These are phyloP conservation scores for Oreortyx pictus DNA, from an alignment of 2,797 vertebrate species.

Conservation along the genomic window DNA sequence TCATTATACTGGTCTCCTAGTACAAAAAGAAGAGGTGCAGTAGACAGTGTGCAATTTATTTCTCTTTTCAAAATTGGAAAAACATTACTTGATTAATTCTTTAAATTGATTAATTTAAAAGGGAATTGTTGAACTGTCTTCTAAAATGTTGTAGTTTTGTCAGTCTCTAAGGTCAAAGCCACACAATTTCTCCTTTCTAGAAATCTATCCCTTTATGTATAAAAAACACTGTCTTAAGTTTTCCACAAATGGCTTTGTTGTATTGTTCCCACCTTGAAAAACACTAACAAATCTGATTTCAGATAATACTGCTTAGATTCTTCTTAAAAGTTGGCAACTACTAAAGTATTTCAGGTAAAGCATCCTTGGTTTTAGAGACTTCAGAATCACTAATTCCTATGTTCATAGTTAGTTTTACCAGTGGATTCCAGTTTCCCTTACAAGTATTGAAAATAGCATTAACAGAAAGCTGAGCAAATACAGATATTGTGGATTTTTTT, in stretches of 20 bases:
- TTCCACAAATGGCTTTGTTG: background rate
- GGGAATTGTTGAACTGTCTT: background rate
- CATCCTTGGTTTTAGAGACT: background rate
- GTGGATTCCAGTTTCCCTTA: background rate
- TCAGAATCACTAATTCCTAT: background rate
- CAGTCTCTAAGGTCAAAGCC: background rate
- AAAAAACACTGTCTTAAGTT: background rate
- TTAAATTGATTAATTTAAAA: background rate
- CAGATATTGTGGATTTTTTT: background rate
- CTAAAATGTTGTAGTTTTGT: background rate
- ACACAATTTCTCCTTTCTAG: background rate
- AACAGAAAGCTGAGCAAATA: background rate
- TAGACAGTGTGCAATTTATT: background rate
- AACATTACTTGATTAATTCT: background rate
- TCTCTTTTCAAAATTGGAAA: background rate
- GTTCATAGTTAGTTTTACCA: background rate
- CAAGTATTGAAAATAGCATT: background rate
- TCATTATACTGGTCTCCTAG: background rate
- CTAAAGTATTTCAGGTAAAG: background rate
- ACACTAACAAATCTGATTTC: background rate
- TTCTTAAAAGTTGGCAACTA: background rate
- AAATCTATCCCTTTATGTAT: background rate
- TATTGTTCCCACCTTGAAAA: background rate
- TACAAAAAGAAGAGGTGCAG: background rate
- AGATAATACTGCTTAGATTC: background rate